Conservation (phyloP, 2,888 invertebrate species). For the Acleris laterana region DNA sequence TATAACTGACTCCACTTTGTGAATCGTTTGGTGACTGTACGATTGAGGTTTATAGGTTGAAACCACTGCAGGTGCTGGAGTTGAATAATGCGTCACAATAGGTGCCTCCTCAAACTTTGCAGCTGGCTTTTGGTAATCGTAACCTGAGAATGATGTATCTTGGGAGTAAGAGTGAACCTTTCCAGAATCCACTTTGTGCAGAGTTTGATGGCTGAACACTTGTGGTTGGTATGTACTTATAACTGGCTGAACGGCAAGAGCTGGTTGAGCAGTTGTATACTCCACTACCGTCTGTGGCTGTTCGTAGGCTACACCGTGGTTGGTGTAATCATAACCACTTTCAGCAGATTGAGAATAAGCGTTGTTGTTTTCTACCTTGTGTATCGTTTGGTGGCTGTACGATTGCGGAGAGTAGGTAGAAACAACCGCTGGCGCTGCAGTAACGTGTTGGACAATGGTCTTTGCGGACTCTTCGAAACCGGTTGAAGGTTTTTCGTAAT, state of each 20-base stretch:
- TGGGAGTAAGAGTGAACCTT: constrained; percentile 58
- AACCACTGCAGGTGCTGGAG: constrained; percentile 52
- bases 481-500: constrained; percentile 57
- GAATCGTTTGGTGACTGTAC: constrained; percentile 69
- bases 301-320: constrained; percentile 45
- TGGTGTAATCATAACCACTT: constrained; percentile 48
- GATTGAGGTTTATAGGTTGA: constrained; percentile 66
- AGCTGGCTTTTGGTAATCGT: constrained; percentile 47
- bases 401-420: constrained; percentile 56
- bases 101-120: constrained; percentile 59
- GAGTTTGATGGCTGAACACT: constrained; percentile 61
- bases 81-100: constrained; percentile 50
- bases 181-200: constrained; percentile 61
- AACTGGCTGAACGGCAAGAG: constrained; percentile 44
- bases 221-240: constrained; percentile 63
- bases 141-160: constrained; percentile 45
- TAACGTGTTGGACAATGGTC: constrained; percentile 56
- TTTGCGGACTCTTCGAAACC: constrained; percentile 59
- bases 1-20: constrained; percentile 60
- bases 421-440: constrained; percentile 54
- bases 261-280: constrained; percentile 56
- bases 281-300: constrained; percentile 49
- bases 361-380: constrained; percentile 54
- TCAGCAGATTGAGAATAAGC: constrained; percentile 22
- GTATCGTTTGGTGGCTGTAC: constrained; percentile 63